Base-by-base conservation (phyloP, 2,113 vertebrate species). In the Austrofundulus limnaeus region DNA sequence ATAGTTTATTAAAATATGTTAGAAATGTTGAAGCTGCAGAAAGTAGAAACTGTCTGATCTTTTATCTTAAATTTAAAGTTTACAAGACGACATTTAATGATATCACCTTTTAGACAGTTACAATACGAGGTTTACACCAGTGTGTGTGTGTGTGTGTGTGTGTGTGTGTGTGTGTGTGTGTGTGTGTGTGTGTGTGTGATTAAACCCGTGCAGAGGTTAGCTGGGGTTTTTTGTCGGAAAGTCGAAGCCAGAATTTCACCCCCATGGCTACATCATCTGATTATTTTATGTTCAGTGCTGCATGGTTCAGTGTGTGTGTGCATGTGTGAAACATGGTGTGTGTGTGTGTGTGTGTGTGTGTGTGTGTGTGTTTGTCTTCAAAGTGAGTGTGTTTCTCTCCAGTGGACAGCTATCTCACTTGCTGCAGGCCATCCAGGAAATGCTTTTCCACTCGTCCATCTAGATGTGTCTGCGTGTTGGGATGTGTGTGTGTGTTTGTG, bases 401-500 rank as follows among this genome's bases (percentile, higher is more conserved):
- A 39, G 49, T 61, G 64, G 75, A 82, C 63, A 42, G 77, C 61
- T 82, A 78, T 80, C 74, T 84, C 20, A 25, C 48, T 66, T 41
- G 78, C 82, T 39, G 53, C 71, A 76, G 82, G 80, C 80, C 2
- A 67, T 78, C 75, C 82, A 85, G 84, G 78, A 88, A 87, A 83
- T 67, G 75, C 69, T 77, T 69, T 75, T 88, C 86, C 74, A 67
- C 74, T 57, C 68, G 76, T 72, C 72, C 69, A 53, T 63, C 77
- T 61, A 70, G 81, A 82, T 73, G 81, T 60, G 75, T 50, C 53
- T 47, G 64, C 61, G 55, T 68, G 54, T 66, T 0, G 65, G 69
- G 45, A 46, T 70, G 52, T 41, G 39, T 38, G 47, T 39, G 57
- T 16, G 56, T 59, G 66, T 39, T 54, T 25, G 50, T 39, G 74